Percentiles rank a stretch among this genome's conserved stretches.
Evolutionary conservation across 2,797 vertebrate genomes (phyloP).

Genomic region (Sebastes umbrosus): DNA sequence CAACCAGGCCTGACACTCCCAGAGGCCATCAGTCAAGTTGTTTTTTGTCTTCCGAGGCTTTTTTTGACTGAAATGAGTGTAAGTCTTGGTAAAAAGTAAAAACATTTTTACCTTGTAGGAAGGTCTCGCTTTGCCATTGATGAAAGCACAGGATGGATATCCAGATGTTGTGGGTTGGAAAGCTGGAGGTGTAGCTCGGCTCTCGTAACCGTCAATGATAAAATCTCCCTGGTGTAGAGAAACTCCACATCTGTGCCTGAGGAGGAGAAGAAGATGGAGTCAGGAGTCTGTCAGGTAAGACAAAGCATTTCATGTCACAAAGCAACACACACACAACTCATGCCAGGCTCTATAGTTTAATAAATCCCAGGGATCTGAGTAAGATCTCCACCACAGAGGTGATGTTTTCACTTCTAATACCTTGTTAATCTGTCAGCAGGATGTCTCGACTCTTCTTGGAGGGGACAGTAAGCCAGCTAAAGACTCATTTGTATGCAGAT

Average conservation of each 20-base stretch:
- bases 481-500: conserved; percentile 65
- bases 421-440: conserved; percentile 63
- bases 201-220: conserved; percentile 60
- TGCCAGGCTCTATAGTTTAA: neutral
- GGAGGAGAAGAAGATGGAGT: neutral
- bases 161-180: conserved; percentile 75
- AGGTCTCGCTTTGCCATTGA: conserved; percentile 71
- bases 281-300: too few species aligned
- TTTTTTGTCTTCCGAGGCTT: neutral
- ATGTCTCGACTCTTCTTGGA: conserved; percentile 7
- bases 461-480: conserved; percentile 43
- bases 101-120: conserved; percentile 74
- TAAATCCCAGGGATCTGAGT: neutral
- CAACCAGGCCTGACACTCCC: neutral
- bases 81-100: neutral
- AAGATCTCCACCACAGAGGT: conserved; percentile 1
- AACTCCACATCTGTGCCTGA: conserved; percentile 79
- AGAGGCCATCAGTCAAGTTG: neutral
- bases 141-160: conserved; percentile 75
- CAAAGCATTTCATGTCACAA: neutral
- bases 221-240: conserved; percentile 75
- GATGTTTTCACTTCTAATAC: conserved; percentile 39
- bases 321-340: neutral
- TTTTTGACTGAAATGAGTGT: neutral
- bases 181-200: conserved; percentile 84